Evolutionary conservation across 2,113 vertebrate species (phyloP), one percentile per base, ranked within the genome.

Genomic region (Colinus virginianus): DNA sequence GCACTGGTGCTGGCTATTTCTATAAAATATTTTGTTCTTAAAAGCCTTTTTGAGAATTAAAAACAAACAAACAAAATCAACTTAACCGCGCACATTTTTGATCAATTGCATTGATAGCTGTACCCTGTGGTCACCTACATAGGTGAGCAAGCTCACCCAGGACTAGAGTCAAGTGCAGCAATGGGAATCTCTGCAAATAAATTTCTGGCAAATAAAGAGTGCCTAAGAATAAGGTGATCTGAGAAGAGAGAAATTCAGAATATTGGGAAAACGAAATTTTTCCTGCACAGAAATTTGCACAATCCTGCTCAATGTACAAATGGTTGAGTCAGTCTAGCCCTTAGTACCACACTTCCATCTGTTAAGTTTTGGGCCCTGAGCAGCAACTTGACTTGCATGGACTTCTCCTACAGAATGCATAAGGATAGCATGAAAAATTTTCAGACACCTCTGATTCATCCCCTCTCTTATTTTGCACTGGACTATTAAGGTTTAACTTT

Each of bases 101-200:
- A 94, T 84, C 87, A 82, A 38, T 30, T 58, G 38, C 84, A 90
- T 84, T 58, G 78, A 72, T 40, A 78, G 40, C 43, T 71, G 43
- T 78, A 88, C 66, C 34, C 58, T 64, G 3, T 5, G 30, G 64
- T 51, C 53, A 63, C 32, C 43, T 20, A 14, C 3, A 25, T 0
- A 1, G n/a, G 36, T 11, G 23, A 84, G 58, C 0, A 64, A 34
- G 34, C 15, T 84, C 30, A 59, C 36, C 22, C 25, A 72, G 58
- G 77, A 53, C 45, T n/a, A 2, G 0, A 12, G 26, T 78, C 1
- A 1, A 23, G 38, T 63, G 53, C 72, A 70, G 58, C 1, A 7
- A 11, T 0, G 0, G 2, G 4, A 78, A 28, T 25, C 8, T 63
- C 61, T 0, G 0, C 5, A 51, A 81, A 86, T 53, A 9, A 53